Percentiles rank a stretch among this genome's conserved stretches.
Evolutionary conservation across 2,113 vertebrate species (phyloP).

Genomic region (Octodon degus): DNA sequence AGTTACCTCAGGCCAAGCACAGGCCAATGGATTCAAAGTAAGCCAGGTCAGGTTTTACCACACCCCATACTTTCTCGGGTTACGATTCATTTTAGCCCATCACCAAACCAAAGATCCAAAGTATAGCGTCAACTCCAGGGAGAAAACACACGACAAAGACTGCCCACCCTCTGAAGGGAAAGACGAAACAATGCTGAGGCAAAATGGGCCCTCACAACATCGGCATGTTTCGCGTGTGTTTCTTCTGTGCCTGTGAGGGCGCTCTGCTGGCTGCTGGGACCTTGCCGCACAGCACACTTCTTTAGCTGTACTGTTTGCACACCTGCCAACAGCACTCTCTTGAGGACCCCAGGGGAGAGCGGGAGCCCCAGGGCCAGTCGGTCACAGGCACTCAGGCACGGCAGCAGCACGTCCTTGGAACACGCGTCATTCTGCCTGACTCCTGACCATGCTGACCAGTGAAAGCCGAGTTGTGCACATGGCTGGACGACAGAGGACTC

Average conservation of each 20-base stretch:
- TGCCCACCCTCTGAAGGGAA: not conserved
- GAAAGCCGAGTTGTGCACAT: rapidly evolving
- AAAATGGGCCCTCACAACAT: not conserved
- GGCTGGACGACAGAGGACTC: not conserved
- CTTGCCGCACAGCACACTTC: not conserved
- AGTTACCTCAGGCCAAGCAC: not conserved
- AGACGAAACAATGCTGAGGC: not conserved
- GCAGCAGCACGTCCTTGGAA: not conserved
- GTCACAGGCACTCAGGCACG: not conserved
- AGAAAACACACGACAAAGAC: not conserved
- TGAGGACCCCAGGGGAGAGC: not conserved
- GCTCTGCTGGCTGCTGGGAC: not conserved
- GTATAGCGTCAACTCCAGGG: not conserved
- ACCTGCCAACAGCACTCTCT: not conserved
- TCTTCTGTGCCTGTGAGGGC: not conserved
- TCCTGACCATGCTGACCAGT: not conserved
- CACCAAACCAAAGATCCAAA: not conserved
- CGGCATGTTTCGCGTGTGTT: not conserved
- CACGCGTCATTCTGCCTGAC: not conserved
- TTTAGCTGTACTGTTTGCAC: not conserved
- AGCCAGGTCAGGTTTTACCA: not conserved
- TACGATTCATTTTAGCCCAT: not conserved
- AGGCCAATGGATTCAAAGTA: not conserved
- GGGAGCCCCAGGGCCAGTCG: not conserved
- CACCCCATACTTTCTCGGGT: not conserved